These are phyloP conservation scores for Sarcophaga bullata DNA, from an alignment of 1,140 invertebrate genomes.

Conservation along the genomic window DNA sequence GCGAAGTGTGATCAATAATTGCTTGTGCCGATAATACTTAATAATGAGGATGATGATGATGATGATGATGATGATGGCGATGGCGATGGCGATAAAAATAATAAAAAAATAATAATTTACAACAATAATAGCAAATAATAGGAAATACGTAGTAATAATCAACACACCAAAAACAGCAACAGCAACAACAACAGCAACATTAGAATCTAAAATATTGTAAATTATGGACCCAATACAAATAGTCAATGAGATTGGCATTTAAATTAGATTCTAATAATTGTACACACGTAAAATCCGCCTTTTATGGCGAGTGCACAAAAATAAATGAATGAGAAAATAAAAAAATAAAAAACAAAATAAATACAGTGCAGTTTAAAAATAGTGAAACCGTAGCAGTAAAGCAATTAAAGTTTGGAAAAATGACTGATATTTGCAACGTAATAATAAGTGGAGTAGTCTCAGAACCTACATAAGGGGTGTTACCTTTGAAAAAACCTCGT, in stretches of 20 bases:
- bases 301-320: too few species aligned
- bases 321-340: not conserved
- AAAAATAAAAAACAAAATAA: not conserved
- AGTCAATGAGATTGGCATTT: conserved; percentile 8
- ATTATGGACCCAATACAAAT: not conserved
- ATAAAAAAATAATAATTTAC: not conserved
- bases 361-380: not conserved
- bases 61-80: not conserved
- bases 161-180: not conserved
- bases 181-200: not conserved
- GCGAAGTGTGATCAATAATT: not conserved
- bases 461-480: too few species aligned
- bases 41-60: not conserved
- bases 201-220: not conserved
- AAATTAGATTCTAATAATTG: conserved; percentile 15
- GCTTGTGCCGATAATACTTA: not conserved
- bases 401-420: too few species aligned
- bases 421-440: too few species aligned
- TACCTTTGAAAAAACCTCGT: too few species aligned
- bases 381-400: not conserved
- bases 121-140: too few species aligned
- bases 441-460: too few species aligned
- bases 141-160: not conserved
- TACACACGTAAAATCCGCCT: too few species aligned
- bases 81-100: not conserved